Evolutionary conservation across 35 echinoderm and acorn worm species (phyloP), one percentile per base, ranked within the genome.

Genomic region (Lytechinus pictus): DNA sequence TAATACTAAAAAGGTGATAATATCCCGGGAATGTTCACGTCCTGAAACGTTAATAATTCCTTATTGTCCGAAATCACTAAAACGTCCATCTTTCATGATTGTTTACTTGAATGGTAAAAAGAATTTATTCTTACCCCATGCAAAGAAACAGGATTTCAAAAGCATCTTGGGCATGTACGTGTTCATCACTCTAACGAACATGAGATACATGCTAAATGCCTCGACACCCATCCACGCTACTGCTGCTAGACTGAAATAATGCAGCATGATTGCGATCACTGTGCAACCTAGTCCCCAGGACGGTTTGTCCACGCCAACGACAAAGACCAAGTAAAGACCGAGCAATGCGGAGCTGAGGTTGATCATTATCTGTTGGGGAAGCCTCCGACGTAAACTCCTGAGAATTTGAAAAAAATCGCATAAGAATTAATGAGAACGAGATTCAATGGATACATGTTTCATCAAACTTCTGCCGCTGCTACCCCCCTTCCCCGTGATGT

Each of bases 161-260:
- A 97, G 61, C 52, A 97, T 95, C 19, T 96, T 14, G 9, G 79
- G 86, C 12, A 94, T 92, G 86, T 95, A 28, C 28, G 54, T 27
- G 21, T 96, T 94, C 27, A 98, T 21, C 27, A 97, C 94, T 79
- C 94, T 95, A 6, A 98, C 96, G 52, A 98, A 97, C 52, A 97
- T 66, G 2, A 97, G 91, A 57, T 98, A 98, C 95, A 98, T 92
- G 52, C 93, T 96, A 10, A 94, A 94, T 8, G 97, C 97, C 96
- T 98, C 95, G 3, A 97, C 91, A 21, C 89, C 79, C 97, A 98
- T 98, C 97, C 97, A 98, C 8, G 95, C 52, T 5, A 98, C 89
- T 1, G 94, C 79, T 6, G 97, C 61, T 16, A 98, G 88, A n/a
- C 54, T 71, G 95, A 98, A 97, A 94, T 55, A 96, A 57, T 96